Base-by-base conservation (phyloP, 2,888 invertebrate genomes). In the Harpalus rubripes region DNA sequence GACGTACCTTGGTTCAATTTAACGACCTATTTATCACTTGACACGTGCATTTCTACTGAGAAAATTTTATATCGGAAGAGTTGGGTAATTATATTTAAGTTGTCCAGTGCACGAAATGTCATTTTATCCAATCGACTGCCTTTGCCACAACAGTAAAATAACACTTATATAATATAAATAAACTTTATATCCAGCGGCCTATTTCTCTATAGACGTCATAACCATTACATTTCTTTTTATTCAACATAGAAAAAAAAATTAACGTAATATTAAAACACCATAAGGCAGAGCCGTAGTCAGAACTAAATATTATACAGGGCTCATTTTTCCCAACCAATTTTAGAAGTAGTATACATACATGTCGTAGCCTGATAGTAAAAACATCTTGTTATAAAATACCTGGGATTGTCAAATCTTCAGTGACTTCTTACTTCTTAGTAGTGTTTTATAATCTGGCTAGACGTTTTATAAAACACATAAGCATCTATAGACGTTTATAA, bases 191-290 rank as follows among this genome's bases (percentile, higher is more conserved):
- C 32, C 26, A 39, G n/a, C 32, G 68, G 26, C 68, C 39, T 15
- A 68, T 52, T 52, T 52, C 44, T 12, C 32, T 12, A 26, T 12
- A 63, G 12, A 2, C 39, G 39, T 68, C 68, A 39, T 68, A 41
- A 68, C 39, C 68, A 39, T 68, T 68, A 39, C 68, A 39, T n/a
- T 68, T 68, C 39, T 68, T 68, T 68, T 68, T 68, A n/a, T n/a
- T n/a, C n/a, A n/a, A n/a, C n/a, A n/a, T n/a, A n/a, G n/a, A n/a
- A n/a, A n/a, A n/a, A n/a, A n/a, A n/a, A 68, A 68, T 68, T 39
- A 39, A 68, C 68, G 41, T 68, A 32, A 68, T 68, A 65, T 65
- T 65, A 39, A 68, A 68, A 68, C 68, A 68, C 68, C 68, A 68
- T 68, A 68, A 32, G 68, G 32, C 32, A 22, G 22, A 3, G 22